Base-by-base conservation (phyloP, 2,113 vertebrate genomes). In the Donacobius atricapilla region DNA sequence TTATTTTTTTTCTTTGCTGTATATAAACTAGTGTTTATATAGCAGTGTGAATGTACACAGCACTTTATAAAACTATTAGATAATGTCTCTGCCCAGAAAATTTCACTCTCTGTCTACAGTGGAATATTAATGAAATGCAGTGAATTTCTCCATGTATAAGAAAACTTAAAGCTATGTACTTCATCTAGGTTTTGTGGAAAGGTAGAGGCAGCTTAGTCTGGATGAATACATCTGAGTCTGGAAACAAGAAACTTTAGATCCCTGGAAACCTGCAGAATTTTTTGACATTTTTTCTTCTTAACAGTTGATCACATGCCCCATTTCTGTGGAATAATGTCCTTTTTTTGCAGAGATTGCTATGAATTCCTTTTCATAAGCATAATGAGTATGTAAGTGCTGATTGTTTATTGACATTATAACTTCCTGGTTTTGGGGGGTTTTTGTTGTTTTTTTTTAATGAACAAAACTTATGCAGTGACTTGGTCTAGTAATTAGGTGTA, bases 1-100 rank as follows among this genome's bases (percentile, higher is more conserved):
- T 65, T 61, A 27, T 58, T 56, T 75, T 72, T 87, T 68, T 71
- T 68, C 21, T 82, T 80, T 73, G 8, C 70, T 81, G 44, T 82
- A 78, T 86, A 96, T 89, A 30, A 83, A 93, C 39, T 81, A 73
- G 68, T 69, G 51, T 95, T 93, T 72, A 47, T 87, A 53, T 91
- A 94, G 78, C 82, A 93, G 72, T 94, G 70, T 95, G 88, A 95
- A 86, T 89, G 68, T 93, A 87, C 83, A 69, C 90, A 93, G 95
- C 95, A 97, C 94, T 94, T 96, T 95, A 93, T 79, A 65, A 79
- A 94, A 89, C 50, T 47, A 65, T 42, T 90, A 90, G 40, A 11
- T 69, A 63, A 57, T 65, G 44, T 87, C 78, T 82, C 73, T 87
- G 64, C 87, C 66, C 81, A 89, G 56, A 90, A 94, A 91, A 80